Evolutionary conservation across 2,113 vertebrate genomes (phyloP).

Genomic region (Proterorhinus semilunaris): DNA sequence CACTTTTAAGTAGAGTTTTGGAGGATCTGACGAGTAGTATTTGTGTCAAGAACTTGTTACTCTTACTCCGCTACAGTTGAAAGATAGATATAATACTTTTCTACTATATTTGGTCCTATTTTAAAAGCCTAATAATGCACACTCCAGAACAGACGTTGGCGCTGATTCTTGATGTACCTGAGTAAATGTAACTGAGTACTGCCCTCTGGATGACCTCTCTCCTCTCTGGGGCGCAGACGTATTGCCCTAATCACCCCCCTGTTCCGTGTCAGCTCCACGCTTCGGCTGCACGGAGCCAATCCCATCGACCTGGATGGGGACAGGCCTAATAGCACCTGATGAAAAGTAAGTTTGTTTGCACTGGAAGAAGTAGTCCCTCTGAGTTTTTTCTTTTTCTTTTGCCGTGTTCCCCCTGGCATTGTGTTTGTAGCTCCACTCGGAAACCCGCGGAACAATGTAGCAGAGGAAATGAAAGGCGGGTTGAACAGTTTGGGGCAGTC

Average conservation of each 20-base stretch:
- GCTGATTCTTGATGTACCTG: no score
- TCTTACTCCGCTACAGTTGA: no score
- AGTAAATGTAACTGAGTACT: slow-evolving; percentile 39
- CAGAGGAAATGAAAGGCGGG: background rate
- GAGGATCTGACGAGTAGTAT: no score
- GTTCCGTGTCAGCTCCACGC: slow-evolving; percentile 43
- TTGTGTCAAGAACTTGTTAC: no score
- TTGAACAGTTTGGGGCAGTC: background rate
- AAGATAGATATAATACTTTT: no score
- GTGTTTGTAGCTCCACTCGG: slow-evolving; percentile 12
- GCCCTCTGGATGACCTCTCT: slow-evolving; percentile 88
- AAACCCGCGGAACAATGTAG: slow-evolving; percentile 7
- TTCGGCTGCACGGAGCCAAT: slow-evolving; percentile 88
- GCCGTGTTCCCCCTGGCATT: background rate
- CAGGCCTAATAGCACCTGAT: slow-evolving; percentile 87
- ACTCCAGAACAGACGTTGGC: no score
- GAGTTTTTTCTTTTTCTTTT: slow-evolving; percentile 60
- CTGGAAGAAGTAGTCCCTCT: slow-evolving; percentile 77
- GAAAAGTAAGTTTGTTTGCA: slow-evolving; percentile 83
- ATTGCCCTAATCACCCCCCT: slow-evolving; percentile 92
- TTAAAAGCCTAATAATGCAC: no score
- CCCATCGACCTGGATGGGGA: slow-evolving; percentile 87
- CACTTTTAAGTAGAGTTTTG: no score
- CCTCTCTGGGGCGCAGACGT: slow-evolving; percentile 82
- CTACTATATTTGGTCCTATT: no score